Base-by-base conservation (phyloP, 2,888 invertebrate species). In the Andrena camellia region DNA sequence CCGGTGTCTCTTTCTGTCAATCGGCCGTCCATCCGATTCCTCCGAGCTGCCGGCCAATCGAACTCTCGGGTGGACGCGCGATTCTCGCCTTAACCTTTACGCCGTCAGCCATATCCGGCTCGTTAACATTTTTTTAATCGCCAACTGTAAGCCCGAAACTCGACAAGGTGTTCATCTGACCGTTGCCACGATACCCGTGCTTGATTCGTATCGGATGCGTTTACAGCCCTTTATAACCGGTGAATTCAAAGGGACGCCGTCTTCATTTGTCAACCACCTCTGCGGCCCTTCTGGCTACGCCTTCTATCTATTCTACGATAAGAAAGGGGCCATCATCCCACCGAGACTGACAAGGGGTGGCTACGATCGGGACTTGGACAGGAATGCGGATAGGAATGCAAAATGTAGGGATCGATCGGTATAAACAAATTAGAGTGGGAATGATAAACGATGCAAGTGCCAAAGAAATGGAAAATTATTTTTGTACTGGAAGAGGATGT, bases 261-360 rank as follows among this genome's bases (percentile, higher is more conserved):
- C 86, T 90, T 90, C 91, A 91, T 91, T 91, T 90, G 90, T 91
- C 90, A 89, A 86, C 78, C 83, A 72, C 48, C 72, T 79, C 78
- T 81, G 69, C 72, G 77, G 63, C 77, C 83, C 76, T 81, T 52
- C 73, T 57, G 59, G 75, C 78, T 83, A 75, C 77, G 73, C 79
- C 79, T 84, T 70, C 77, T 78, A 82, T 74, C 75, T 67, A 73
- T 76, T 77, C 85, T 60, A 60, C 67, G 76, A 80, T 78, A 79
- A 86, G 87, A 82, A 87, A 76, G 66, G 42, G 60, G 48, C 60
- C 74, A 50, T 64, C 78, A 50, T 60, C 78, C 57, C 20, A 10
- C 17, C 23, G 42, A 17, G 54, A 26, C 67, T 59, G 42, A 42
- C 42, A 42, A 42, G 42, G 42, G 42, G 42, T 42, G 42, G 42